phyloP scores from a whole-genome alignment of 2,797 vertebrate genomes.

The Spinus pinus region DNA sequence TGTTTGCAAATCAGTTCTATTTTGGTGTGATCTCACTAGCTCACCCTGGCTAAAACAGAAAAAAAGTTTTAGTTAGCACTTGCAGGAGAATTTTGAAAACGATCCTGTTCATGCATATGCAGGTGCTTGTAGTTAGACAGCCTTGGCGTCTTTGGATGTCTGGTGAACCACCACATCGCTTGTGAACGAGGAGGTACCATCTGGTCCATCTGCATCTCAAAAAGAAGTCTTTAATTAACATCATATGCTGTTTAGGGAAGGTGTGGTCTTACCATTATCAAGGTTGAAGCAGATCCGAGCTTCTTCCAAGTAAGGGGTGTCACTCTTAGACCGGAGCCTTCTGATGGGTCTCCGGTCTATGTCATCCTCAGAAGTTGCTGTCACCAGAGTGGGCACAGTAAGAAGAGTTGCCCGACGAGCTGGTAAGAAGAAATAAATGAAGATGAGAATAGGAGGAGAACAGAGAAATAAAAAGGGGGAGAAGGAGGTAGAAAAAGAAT shows the following conservation, averaged over 20 bases:
- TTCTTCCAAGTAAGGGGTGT: constrained; percentile 91
- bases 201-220: neutral
- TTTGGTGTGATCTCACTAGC: neutral
- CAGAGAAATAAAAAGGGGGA: neutral
- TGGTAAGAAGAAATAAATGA: constrained; percentile 52
- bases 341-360: constrained; percentile 90
- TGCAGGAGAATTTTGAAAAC: neutral
- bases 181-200: neutral
- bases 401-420: constrained; percentile 85
- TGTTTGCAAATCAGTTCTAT: neutral
- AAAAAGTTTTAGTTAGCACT: neutral
- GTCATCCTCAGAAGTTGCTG: constrained; percentile 88
- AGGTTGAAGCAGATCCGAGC: constrained; percentile 91
- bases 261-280: constrained; percentile 84
- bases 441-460: neutral
- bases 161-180: neutral
- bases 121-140: neutral
- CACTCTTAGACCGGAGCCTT: constrained; percentile 94
- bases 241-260: neutral
- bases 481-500: neutral
- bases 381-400: constrained; percentile 90
- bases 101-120: neutral
- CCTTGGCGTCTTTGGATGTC: neutral
- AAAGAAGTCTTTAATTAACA: neutral
- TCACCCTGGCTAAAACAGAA: neutral